phyloP scores from a whole-genome alignment of 2,113 vertebrate genomes.

The Anhinga rufa region DNA sequence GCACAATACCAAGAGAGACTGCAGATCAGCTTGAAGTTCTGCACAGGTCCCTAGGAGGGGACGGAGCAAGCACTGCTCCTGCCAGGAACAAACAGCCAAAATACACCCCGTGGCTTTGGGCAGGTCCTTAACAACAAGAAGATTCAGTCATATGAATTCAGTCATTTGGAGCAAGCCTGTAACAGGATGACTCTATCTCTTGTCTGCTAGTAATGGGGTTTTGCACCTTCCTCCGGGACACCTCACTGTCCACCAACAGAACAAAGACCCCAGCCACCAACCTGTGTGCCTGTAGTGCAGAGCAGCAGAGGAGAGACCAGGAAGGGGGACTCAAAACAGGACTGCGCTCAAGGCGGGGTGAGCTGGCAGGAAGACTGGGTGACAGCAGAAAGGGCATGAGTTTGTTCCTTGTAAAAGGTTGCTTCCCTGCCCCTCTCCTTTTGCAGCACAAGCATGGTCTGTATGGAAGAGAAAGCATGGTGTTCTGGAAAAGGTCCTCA shows the following conservation, averaged over 20 bases:
- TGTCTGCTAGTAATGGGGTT: neutral
- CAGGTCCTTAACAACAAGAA: no score
- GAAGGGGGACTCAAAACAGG: neutral
- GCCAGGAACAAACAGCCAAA: neutral
- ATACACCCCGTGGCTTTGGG: neutral
- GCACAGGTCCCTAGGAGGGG: neutral
- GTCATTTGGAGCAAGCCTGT: accelerated
- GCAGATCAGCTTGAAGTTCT: accelerated
- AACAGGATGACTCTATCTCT: neutral
- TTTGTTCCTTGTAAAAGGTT: neutral
- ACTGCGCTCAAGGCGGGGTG: neutral
- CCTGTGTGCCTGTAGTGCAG: accelerated
- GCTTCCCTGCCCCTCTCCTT: neutral
- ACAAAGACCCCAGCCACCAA: neutral
- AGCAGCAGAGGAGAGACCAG: neutral
- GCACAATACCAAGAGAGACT: no score
- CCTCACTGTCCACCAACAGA: neutral
- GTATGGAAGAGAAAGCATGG: accelerated
- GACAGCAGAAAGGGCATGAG: neutral
- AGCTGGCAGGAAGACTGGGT: neutral
- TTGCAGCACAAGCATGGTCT: neutral
- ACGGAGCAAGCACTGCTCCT: neutral
- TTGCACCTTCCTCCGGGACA: neutral
- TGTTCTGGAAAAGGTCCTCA: neutral
- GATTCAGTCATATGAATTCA: neutral